Conservation (phyloP, 2,797 vertebrate species). For the Ctenopoma kingsleyae region DNA sequence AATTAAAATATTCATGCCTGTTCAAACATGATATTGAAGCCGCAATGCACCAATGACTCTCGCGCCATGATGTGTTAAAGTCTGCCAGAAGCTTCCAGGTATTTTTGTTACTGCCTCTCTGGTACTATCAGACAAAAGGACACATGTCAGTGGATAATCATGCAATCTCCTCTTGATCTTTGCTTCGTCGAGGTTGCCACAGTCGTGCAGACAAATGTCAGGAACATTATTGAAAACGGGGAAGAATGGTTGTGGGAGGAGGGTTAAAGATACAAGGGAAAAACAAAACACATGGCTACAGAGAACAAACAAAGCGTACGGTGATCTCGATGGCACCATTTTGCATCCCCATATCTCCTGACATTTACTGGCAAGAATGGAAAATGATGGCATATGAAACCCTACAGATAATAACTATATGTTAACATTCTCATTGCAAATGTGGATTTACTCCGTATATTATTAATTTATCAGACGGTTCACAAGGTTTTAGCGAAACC, state of each 20-base stretch:
- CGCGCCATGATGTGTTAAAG: slow-evolving; percentile 23
- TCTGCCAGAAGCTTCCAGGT: slow-evolving; percentile 50
- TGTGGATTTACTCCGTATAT: slow-evolving; percentile 21
- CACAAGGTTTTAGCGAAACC: neutral
- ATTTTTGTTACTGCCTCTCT: slow-evolving; percentile 34
- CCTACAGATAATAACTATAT: slow-evolving; percentile 32
- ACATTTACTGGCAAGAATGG: slow-evolving; percentile 57
- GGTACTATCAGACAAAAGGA: slow-evolving; percentile 50
- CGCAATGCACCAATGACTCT: slow-evolving; percentile 32
- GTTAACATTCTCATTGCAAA: slow-evolving; percentile 26
- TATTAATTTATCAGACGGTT: slow-evolving; percentile 12
- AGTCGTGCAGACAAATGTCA: slow-evolving; percentile 66
- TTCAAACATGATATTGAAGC: slow-evolving; percentile 54
- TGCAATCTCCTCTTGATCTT: slow-evolving; percentile 53
- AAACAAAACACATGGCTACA: slow-evolving; percentile 36
- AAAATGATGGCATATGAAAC: slow-evolving; percentile 37
- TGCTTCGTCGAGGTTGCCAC: slow-evolving; percentile 35
- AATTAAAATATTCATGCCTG: slow-evolving; percentile 65
- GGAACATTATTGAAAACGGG: slow-evolving; percentile 45
- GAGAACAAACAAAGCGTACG: slow-evolving; percentile 38
- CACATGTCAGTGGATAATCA: slow-evolving; percentile 61
- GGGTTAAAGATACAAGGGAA: slow-evolving; percentile 50
- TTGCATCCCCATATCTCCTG: slow-evolving; percentile 45
- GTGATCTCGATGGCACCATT: slow-evolving; percentile 34
- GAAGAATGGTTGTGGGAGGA: slow-evolving; percentile 42